phyloP scores from a whole-genome alignment of 2,797 vertebrate genomes.

The Rachycentron canadum region DNA sequence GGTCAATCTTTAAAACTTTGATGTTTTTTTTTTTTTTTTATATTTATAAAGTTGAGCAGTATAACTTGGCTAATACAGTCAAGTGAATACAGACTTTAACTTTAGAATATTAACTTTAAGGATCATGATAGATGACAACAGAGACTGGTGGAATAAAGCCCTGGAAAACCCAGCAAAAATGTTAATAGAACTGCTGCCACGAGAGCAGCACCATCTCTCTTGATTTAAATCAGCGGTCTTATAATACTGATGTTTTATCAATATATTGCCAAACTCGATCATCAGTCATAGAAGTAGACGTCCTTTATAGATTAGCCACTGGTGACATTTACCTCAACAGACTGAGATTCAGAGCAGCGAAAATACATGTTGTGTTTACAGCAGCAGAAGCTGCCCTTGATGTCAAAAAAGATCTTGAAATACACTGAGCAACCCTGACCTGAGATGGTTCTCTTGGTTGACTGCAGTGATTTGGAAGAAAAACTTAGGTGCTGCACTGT shows the following conservation, averaged over 20 bases:
- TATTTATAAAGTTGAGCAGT: too few species aligned
- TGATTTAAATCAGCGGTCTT: not conserved
- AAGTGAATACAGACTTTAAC: too few species aligned
- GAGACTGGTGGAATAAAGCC: not conserved
- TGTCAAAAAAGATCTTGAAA: not conserved
- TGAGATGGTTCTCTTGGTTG: not conserved
- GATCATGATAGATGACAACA: not conserved
- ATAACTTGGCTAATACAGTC: too few species aligned
- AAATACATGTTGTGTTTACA: not conserved
- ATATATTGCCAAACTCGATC: not conserved
- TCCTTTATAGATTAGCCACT: not conserved
- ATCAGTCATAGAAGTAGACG: not conserved
- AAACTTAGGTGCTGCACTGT: conserved; percentile 30
- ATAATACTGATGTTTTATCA: not conserved
- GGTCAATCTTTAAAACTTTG: too few species aligned
- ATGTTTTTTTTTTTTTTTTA: too few species aligned
- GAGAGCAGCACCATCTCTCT: not conserved
- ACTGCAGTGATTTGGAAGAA: conserved; percentile 50
- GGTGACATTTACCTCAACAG: not conserved
- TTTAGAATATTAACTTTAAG: too few species aligned
- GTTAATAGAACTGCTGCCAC: not conserved
- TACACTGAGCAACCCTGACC: not conserved
- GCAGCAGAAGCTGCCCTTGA: not conserved
- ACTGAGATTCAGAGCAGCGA: not conserved
- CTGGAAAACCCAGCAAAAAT: too few species aligned